These are phyloP conservation scores for Steinernema hermaphroditum DNA, from an alignment of 2,888 invertebrate genomes.

Conservation along the genomic window DNA sequence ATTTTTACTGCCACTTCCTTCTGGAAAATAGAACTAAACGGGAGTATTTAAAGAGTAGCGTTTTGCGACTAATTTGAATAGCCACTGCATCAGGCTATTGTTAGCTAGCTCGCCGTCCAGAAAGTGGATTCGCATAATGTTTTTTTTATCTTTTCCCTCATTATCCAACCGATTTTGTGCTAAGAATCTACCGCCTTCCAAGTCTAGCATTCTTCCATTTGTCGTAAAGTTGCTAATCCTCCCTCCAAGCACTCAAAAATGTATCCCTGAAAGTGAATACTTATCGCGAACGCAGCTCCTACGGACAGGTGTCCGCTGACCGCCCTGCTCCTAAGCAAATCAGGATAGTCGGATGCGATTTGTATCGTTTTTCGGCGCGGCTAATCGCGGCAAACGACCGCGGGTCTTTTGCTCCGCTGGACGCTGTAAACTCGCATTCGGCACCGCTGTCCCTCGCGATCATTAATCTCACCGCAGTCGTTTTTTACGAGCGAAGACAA, in stretches of 20 bases:
- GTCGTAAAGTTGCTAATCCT: too few species aligned
- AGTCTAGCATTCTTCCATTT: too few species aligned
- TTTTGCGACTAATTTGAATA: too few species aligned
- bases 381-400: background rate
- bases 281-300: background rate
- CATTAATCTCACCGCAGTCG: conserved; percentile 8
- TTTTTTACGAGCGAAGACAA: conserved; percentile 8
- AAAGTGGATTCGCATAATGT: too few species aligned
- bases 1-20: too few species aligned
- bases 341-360: background rate
- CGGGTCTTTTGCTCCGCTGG: background rate
- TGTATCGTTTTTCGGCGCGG: conserved; percentile 28
- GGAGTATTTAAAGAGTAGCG: too few species aligned
- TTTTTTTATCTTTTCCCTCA: too few species aligned
- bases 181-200: too few species aligned
- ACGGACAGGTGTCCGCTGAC: conserved; percentile 24
- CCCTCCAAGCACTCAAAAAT: background rate
- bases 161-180: too few species aligned
- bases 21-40: too few species aligned
- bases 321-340: background rate
- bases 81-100: too few species aligned
- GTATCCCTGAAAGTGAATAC: background rate
- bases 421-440: conserved; percentile 25
- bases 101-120: too few species aligned
- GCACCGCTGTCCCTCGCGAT: conserved; percentile 16